phyloP scores from a whole-genome alignment of 2,888 invertebrate species.

The Apotomis turbidana region DNA sequence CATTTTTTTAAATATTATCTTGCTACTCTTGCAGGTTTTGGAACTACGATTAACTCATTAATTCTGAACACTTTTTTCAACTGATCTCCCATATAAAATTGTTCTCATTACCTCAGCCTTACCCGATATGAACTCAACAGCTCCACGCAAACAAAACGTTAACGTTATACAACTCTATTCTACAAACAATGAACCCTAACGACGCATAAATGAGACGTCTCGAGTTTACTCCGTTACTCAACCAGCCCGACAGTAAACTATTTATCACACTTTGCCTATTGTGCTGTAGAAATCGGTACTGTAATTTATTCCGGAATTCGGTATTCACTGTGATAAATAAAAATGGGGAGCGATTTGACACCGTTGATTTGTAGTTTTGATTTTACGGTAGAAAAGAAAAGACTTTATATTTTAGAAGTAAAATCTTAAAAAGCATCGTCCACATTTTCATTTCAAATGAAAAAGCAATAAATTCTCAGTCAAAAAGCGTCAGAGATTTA shows the following conservation, averaged over 20 bases:
- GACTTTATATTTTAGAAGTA: neutral
- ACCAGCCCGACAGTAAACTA: conserved; percentile 34
- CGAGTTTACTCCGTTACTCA: conserved; percentile 37
- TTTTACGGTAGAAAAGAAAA: conserved; percentile 16
- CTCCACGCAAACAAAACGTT: conserved; percentile 6
- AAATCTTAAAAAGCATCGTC: neutral
- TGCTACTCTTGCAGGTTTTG: too few species aligned
- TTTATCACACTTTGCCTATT: conserved; percentile 38
- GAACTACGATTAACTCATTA: too few species aligned
- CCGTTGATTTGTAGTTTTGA: conserved; percentile 21
- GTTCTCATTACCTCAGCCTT: neutral
- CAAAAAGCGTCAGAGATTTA: conserved; percentile 14
- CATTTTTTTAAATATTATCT: too few species aligned
- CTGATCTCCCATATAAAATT: too few species aligned
- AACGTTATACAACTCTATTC: conserved; percentile 15
- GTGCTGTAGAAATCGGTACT: conserved; percentile 17
- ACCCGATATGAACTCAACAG: neutral
- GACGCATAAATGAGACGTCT: conserved; percentile 35
- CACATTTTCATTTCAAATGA: conserved; percentile 5
- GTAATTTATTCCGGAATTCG: conserved; percentile 34
- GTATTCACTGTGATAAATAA: conserved; percentile 23
- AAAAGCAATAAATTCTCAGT: conserved; percentile 3
- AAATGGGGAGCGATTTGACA: conserved; percentile 27
- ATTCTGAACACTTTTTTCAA: too few species aligned
- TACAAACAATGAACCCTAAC: conserved; percentile 29